Percentiles rank a stretch among this genome's conserved stretches.
Evolutionary conservation across 2,113 vertebrate species (phyloP).

Genomic region (Uropsilus gracilis): DNA sequence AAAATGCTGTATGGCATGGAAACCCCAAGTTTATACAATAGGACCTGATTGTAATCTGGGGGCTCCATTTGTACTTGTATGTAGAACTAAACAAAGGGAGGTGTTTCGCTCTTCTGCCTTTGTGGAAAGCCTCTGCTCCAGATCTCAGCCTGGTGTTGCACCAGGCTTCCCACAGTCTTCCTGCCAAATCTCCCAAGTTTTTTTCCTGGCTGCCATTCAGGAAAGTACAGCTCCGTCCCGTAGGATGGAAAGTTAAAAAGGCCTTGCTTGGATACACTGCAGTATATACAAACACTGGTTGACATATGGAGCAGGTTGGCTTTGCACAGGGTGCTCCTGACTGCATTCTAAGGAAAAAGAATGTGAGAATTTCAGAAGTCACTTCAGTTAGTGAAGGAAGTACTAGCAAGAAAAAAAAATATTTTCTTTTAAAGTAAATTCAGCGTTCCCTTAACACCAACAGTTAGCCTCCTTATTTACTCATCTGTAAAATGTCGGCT

Average conservation of each 20-base stretch:
- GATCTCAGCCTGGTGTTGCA: slow-evolving; percentile 86
- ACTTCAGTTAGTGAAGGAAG: slow-evolving; percentile 43
- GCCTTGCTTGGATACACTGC: slow-evolving; percentile 95
- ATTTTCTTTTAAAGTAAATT: background rate
- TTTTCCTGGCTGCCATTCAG: slow-evolving; percentile 98
- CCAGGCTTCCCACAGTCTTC: slow-evolving; percentile 93
- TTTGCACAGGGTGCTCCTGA: slow-evolving; percentile 82
- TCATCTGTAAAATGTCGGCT: background rate
- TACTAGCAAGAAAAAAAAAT: slow-evolving; percentile 55
- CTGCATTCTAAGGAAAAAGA: slow-evolving; percentile 75
- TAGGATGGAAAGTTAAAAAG: slow-evolving; percentile 96
- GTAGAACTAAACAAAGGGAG: slow-evolving; percentile 87
- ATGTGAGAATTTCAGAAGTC: slow-evolving; percentile 70
- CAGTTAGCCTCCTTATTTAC: background rate
- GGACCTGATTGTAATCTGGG: slow-evolving; percentile 85
- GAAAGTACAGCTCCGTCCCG: slow-evolving; percentile 94
- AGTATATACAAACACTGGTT: slow-evolving; percentile 91
- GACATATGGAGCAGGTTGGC: slow-evolving; percentile 84
- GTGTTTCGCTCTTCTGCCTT: slow-evolving; percentile 85
- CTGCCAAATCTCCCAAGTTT: slow-evolving; percentile 93
- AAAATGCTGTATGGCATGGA: slow-evolving; percentile 83
- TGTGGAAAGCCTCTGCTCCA: slow-evolving; percentile 88
- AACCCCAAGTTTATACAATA: slow-evolving; percentile 87
- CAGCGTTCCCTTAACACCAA: background rate
- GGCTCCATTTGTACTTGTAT: slow-evolving; percentile 81